Evolutionary conservation across 1,140 invertebrate genomes (phyloP), one percentile per base, ranked within the genome.

Genomic region (Drosophila miranda): DNA sequence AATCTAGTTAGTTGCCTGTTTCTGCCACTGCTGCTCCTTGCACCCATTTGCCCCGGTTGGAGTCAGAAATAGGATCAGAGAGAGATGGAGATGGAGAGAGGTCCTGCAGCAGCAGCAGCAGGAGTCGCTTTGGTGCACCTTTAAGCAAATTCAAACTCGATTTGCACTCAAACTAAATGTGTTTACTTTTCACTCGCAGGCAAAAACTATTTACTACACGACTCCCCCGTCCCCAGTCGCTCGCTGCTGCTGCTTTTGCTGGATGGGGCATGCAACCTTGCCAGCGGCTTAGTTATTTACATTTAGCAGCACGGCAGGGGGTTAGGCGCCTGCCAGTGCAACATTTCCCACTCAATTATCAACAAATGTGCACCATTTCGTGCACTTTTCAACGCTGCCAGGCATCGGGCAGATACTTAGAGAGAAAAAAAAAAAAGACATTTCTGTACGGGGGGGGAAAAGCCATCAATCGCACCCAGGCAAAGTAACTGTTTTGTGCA

Each of bases 131-230:
- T 26, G 34, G 66, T 46, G 59, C 76, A 75, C 64, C 81, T 81
- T 87, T 68, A 81, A 82, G 78, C 70, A 71, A 87, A 87, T 71
- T 76, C 74, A 87, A 87, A 82, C 81, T 86, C 82, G 74, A 86
- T 86, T 87, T 86, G 81, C 81, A 87, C 82, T 81, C 66, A 71
- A 71, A 64, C 70, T 81, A 81, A 86, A 87, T 87, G 78, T 86
- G 70, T 87, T 86, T 86, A 61, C 78, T 67, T 60, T 86, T 80
- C 81, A 84, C 81, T 84, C 28, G 73, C 63, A 69, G 77, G 73
- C 77, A 84, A 67, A 58, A 86, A 81, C 81, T 81, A 84, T 84
- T 86, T 84, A 77, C 81, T 56, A 59, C 54, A 73, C 59, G 60
- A 52, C 59, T 75, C 51, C 34, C 34, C 28, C 7, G 0, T 1